Base-by-base conservation (phyloP, 2,888 invertebrate genomes). In the Lutraria lutraria region DNA sequence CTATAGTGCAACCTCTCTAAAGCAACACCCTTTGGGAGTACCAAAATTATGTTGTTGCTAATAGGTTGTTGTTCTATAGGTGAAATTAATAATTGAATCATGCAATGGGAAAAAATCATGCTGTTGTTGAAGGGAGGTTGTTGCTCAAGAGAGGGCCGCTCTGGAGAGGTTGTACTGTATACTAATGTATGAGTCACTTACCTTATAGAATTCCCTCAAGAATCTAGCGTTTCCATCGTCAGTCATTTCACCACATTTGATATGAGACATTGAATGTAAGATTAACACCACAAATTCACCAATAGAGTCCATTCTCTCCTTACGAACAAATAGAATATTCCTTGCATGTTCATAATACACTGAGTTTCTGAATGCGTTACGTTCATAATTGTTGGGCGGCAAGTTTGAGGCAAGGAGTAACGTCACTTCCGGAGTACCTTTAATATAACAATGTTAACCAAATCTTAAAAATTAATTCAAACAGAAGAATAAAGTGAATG, bases 221-320 rank as follows among this genome's bases (percentile, higher is more conserved):
- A 96, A 96, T 29, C 94, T 92, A 34, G 95, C 94, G 87, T 96
- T 95, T 53, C 93, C 87, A 86, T 96, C 96, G 81, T 96, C 95
- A 0, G 94, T 94, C 92, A 96, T 91, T 85, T 96, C 95, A 43
- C 94, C 96, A 16, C 93, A 93, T 82, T 95, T 94, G 79, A 96
- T 96, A 89, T 96, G 96, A 63, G 96, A 95, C 91, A 96, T 91
- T n/a, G 95, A 94, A 92, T 96, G 96, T 19, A 96, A 89, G n/a
- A 96, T 93, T 25, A 96, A 94, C 80, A 96, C 94, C 16, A 95
- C 94, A 93, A 96, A 96, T 92, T 96, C 96, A 85, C 96, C 96
- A 60, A 96, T 95, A 25, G 95, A 96, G 80, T 96, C 95, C 91
- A 96, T 93, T 85, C 96, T 91, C 91, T 96, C 96, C 54, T 93